Conservation (phyloP, 1,140 invertebrate genomes). For the Pentalonia nigronervosa region DNA sequence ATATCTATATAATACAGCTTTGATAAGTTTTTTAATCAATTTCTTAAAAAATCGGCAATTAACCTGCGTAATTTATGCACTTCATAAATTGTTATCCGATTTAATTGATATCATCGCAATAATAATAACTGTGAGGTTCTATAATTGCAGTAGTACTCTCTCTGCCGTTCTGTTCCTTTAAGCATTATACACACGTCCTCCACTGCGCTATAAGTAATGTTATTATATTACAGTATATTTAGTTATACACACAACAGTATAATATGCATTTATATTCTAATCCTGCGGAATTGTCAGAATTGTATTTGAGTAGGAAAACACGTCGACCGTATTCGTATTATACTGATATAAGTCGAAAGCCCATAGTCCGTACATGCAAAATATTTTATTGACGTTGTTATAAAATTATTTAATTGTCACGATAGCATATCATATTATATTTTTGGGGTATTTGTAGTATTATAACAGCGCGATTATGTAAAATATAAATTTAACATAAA, state of each 20-base stretch:
- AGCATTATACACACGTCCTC: not conserved
- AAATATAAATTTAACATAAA: not conserved
- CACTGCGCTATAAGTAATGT: not conserved
- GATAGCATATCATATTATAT: not conserved
- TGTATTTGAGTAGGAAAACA: not conserved
- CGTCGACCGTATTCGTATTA: not conserved
- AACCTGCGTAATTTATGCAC: not conserved
- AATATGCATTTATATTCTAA: not conserved
- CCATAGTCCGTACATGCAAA: not conserved
- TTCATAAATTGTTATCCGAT: not conserved
- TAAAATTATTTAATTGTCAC: not conserved
- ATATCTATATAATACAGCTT: not conserved
- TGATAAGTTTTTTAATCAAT: not conserved
- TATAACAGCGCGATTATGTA: not conserved
- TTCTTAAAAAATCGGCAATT: not conserved
- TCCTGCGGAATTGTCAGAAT: not conserved
- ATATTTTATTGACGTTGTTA: not conserved
- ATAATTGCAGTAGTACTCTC: not conserved
- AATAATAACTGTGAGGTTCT: not conserved
- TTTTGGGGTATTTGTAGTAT: not conserved
- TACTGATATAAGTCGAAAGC: not conserved
- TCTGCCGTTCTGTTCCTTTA: not conserved
- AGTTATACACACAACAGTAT: not conserved
- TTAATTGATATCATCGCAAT: not conserved
- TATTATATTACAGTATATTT: not conserved